Evolutionary conservation across 2,113 vertebrate species (phyloP).

Genomic region (Microcebus griseorufus): DNA sequence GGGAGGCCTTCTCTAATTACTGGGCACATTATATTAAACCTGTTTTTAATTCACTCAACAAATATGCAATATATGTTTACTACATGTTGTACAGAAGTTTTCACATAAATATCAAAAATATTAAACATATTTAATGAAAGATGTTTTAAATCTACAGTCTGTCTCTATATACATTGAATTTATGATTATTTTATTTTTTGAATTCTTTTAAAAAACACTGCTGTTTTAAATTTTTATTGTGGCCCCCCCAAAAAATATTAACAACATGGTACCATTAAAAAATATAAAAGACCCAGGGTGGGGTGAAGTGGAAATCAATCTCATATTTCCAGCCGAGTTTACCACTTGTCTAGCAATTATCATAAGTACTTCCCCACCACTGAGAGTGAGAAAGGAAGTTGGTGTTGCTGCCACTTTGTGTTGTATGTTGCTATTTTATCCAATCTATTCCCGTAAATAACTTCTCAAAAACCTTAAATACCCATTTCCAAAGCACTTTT

Average conservation of each 20-base stretch:
- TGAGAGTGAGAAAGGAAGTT: constrained; percentile 69
- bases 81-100: not conserved
- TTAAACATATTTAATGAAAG: not conserved
- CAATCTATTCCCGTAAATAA: constrained; percentile 75
- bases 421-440: constrained; percentile 75
- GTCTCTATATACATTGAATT: not conserved
- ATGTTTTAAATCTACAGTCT: not conserved
- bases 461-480: constrained; percentile 71
- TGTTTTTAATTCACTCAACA: not conserved
- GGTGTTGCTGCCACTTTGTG: constrained; percentile 63
- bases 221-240: constrained; percentile 36
- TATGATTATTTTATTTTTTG: not conserved
- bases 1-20: not conserved
- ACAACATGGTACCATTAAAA: constrained; percentile 73
- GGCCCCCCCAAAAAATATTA: constrained; percentile 40
- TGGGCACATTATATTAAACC: not conserved
- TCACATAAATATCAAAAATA: not conserved
- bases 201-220: not conserved
- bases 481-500: constrained; percentile 74
- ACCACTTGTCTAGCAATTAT: constrained; percentile 80
- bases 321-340: constrained; percentile 70
- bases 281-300: constrained; percentile 59
- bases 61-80: not conserved
- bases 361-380: constrained; percentile 74
- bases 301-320: constrained; percentile 20